Evolutionary conservation across 2,113 vertebrate species (phyloP).

Genomic region (Periophthalmus modestus): DNA sequence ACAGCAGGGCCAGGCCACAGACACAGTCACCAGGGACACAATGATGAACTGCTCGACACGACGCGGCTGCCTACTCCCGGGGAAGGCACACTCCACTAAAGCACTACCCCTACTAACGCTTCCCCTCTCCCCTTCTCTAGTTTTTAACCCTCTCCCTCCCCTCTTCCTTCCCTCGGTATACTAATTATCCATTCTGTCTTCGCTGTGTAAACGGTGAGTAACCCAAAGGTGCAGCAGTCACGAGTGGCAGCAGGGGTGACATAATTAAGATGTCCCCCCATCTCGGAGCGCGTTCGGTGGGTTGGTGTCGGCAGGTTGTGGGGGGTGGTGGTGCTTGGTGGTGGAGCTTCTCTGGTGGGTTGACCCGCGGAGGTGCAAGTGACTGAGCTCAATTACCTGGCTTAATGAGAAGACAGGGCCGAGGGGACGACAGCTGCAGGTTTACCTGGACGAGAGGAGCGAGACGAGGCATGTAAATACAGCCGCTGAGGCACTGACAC

Average conservation of each 20-base stretch:
- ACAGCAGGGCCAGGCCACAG: slow-evolving; percentile 75
- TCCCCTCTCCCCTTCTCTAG: slow-evolving; percentile 47
- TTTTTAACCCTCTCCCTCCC: slow-evolving; percentile 60
- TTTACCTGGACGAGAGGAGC: slow-evolving; percentile 45
- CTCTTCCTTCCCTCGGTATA: slow-evolving; percentile 12
- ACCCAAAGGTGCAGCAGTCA: slow-evolving; percentile 63
- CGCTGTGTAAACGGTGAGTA: slow-evolving; percentile 61
- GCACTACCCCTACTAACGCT: slow-evolving; percentile 54
- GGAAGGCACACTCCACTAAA: slow-evolving; percentile 67
- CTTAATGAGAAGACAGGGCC: slow-evolving; percentile 75
- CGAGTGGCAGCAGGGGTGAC: slow-evolving; percentile 62
- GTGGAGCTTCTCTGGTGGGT: slow-evolving; percentile 56
- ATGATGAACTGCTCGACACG: slow-evolving; percentile 78
- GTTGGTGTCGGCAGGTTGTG: not conserved
- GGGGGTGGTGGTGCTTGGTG: not conserved
- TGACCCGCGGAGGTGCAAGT: slow-evolving; percentile 71
- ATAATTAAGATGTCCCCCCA: slow-evolving; percentile 66
- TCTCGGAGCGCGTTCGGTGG: not conserved
- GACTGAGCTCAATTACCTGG: slow-evolving; percentile 73
- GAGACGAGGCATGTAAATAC: slow-evolving; percentile 52
- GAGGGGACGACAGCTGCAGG: slow-evolving; percentile 68
- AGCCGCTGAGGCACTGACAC: slow-evolving; percentile 51
- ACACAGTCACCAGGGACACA: slow-evolving; percentile 77
- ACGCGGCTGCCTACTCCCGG: slow-evolving; percentile 71
- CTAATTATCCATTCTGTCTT: slow-evolving; percentile 22